A percentile compares a stretch with the other conserved stretches of the same genome.
Conservation (phyloP, 2,113 vertebrate species). For the Mandrillus leucophaeus region DNA sequence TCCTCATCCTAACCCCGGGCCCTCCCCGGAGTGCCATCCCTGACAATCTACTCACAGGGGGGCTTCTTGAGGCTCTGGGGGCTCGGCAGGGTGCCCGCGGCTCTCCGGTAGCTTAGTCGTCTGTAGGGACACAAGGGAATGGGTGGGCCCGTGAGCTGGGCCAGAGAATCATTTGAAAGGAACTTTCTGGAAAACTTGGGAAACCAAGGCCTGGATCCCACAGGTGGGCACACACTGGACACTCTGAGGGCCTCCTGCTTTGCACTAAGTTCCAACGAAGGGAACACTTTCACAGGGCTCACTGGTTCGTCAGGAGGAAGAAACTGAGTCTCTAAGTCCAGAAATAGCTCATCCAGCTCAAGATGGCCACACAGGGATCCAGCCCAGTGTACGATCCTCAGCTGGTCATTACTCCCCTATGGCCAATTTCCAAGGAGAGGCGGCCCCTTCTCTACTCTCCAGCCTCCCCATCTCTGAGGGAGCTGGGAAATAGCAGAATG, state of each 20-base stretch:
- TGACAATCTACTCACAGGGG: slow-evolving; percentile 87
- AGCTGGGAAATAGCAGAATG: neutral
- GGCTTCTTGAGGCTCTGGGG: slow-evolving; percentile 84
- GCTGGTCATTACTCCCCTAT: neutral
- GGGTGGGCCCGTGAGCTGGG: neutral
- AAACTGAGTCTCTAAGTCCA: neutral
- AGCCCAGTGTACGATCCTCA: neutral
- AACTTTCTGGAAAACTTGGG: neutral
- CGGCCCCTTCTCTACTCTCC: neutral
- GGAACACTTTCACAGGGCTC: neutral
- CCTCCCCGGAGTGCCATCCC: neutral
- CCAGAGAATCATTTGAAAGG: neutral
- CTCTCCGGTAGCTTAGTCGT: slow-evolving; percentile 91
- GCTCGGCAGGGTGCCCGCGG: slow-evolving; percentile 86
- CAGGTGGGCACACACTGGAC: neutral
- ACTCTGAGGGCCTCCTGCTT: neutral
- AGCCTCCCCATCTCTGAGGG: neutral
- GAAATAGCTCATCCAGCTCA: neutral
- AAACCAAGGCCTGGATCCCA: neutral
- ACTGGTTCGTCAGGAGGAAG: neutral
- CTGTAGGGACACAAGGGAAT: slow-evolving; percentile 77
- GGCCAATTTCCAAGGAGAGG: neutral
- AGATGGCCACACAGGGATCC: neutral
- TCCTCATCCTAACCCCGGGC: neutral
- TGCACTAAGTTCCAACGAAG: neutral